Percentiles rank a stretch among this genome's conserved stretches.
phyloP scores from a whole-genome alignment of 2,888 invertebrate genomes.

The Branchellion lobata region DNA sequence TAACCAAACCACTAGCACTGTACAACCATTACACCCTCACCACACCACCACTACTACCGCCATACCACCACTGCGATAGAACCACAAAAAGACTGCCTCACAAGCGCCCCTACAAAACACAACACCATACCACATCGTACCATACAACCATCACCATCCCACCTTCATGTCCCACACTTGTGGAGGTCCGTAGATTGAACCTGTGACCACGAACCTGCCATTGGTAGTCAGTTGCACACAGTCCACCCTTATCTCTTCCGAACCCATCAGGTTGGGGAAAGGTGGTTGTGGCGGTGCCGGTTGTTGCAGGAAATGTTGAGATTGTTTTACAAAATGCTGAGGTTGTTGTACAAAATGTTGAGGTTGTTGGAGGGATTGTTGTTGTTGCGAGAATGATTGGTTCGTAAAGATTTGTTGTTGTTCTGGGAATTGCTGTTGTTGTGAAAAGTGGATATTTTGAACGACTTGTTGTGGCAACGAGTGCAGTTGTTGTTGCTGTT shows the following conservation, averaged over 20 bases:
- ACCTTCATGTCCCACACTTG: conserved; percentile 63
- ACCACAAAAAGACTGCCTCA: too few relatives aligned
- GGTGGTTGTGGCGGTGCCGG: not conserved
- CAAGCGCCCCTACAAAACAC: too few relatives aligned
- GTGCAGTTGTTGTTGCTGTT: conserved; percentile 41
- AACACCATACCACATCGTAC: too few relatives aligned
- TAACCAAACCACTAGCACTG: too few relatives aligned
- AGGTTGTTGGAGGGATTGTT: conserved; percentile 16
- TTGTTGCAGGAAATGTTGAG: not conserved
- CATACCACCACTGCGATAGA: too few relatives aligned
- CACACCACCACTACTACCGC: too few relatives aligned
- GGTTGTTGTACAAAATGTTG: too few relatives aligned
- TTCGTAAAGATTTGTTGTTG: not conserved
- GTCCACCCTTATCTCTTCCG: conserved; percentile 61
- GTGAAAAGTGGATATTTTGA: not conserved
- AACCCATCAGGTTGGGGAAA: conserved; percentile 52
- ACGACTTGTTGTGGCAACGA: conserved; percentile 7
- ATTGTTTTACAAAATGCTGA: not conserved
- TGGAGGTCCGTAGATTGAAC: conserved; percentile 61
- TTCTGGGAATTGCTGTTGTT: conserved; percentile 13
- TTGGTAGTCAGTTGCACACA: conserved; percentile 60
- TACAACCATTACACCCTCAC: too few relatives aligned
- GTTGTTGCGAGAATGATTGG: not conserved
- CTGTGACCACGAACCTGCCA: conserved; percentile 60
- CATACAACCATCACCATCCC: too few relatives aligned